Base-by-base conservation (phyloP, 2,113 vertebrate species). In the Toxostoma redivivum region DNA sequence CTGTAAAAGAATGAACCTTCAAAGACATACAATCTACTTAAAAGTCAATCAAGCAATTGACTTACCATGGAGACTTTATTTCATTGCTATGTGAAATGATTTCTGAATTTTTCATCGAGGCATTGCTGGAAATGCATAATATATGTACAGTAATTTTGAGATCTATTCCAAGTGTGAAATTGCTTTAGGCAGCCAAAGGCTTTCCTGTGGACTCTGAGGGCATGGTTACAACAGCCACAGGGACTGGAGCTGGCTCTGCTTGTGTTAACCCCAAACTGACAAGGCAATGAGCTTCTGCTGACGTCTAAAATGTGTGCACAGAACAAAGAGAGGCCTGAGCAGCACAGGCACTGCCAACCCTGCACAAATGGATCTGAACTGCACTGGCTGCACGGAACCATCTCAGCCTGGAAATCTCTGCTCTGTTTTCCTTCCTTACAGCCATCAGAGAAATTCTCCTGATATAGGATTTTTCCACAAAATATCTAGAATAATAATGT, bases 141-240 rank as follows among this genome's bases (percentile, higher is more conserved):
- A 88, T 37, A 90, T 42, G 71, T 70, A 53, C 76, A 83, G 62
- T 66, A 93, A 90, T 82, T 92, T 79, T 16, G 12, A 90, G 62
- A 70, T 44, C 64, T 88, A 69, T 44, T 93, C 90, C 88, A 86
- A 94, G 88, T 86, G 81, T 93, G 91, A 92, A 97, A 94, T 66
- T 81, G 71, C 84, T 95, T 92, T 16, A 82, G 73, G 62, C 79
- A 93, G 92, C 76, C 84, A 73, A 72, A 90, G 60, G 79, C 48
- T 93, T 93, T 95, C 76, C 65, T 20, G 53, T 23, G 86, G 82
- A 51, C 71, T 86, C 62, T 23, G 42, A 77, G 51, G 47, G 19
- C 54, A 42, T 1, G 27, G 58, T 65, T 37, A 77, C 74, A 93
- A 27, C 35, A 48, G 38, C 44, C 45, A n/a, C 31, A 44, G 51